A percentile compares a stretch with the other conserved stretches of the same genome.
phyloP scores from a whole-genome alignment of 2,888 invertebrate species.

The Ichneumoninae sp. region DNA sequence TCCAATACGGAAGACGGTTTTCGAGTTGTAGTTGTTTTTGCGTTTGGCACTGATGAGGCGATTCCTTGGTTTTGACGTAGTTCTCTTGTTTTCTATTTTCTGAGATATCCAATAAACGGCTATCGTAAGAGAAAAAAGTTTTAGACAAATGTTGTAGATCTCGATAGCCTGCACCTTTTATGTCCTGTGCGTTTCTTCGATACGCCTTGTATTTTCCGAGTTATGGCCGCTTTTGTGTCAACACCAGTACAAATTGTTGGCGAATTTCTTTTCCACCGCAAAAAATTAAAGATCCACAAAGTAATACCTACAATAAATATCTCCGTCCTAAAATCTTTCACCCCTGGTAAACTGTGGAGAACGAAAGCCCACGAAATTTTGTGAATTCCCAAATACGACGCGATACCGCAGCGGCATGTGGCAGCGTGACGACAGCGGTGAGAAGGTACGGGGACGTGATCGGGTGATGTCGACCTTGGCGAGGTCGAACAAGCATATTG shows the following conservation, averaged over 20 bases:
- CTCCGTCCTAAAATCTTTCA: neutral
- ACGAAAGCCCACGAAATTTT: constrained; percentile 55
- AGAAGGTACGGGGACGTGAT: constrained; percentile 53
- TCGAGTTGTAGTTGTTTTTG: no score
- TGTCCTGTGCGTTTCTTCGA: neutral
- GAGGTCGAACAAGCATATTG: constrained; percentile 59
- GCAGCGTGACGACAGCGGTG: neutral
- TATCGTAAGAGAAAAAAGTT: neutral
- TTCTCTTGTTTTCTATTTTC: no score
- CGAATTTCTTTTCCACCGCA: neutral
- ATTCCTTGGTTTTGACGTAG: no score
- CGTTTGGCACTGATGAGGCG: no score
- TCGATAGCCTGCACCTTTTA: neutral
- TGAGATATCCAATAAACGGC: no score
- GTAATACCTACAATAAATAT: neutral
- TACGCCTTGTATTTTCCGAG: neutral
- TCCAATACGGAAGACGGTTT: neutral
- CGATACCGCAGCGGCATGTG: constrained; percentile 41
- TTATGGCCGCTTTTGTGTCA: neutral
- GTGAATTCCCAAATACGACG: constrained; percentile 56
- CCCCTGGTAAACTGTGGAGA: neutral
- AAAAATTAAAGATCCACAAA: neutral
- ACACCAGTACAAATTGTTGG: neutral
- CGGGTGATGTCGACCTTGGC: constrained; percentile 59
- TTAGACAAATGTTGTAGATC: neutral